Conservation (phyloP, 2,797 vertebrate genomes). For the Myotis pilosus region DNA sequence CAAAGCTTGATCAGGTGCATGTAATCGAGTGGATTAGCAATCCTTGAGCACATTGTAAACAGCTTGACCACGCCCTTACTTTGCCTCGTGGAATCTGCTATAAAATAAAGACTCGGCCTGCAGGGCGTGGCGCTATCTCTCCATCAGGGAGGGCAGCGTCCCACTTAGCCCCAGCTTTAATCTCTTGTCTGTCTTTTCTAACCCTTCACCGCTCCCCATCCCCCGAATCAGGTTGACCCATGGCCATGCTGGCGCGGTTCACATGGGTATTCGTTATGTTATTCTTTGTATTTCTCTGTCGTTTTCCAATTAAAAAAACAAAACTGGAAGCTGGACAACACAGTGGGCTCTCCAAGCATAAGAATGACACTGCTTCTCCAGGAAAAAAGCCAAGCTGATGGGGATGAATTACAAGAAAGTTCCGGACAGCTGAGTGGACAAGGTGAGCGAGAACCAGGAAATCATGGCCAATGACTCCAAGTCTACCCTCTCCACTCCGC, state of each 20-base stretch:
- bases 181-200: no score
- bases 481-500: neutral
- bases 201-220: no score
- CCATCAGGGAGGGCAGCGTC: no score
- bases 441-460: neutral
- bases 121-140: accelerated
- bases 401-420: neutral
- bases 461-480: neutral
- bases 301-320: neutral
- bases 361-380: neutral
- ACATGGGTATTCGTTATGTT: neutral
- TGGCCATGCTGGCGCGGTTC: no score
- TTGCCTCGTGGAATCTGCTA: no score
- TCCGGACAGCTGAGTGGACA: neutral
- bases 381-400: neutral
- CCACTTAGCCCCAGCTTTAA: no score
- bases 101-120: no score
- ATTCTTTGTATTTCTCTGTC: neutral
- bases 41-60: no score
- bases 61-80: no score
- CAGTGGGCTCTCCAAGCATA: neutral
- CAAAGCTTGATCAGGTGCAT: no score
- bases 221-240: no score
- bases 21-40: no score
- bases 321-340: neutral